Base-by-base conservation (phyloP, 2,888 invertebrate species). In the Rhingia campestris region DNA sequence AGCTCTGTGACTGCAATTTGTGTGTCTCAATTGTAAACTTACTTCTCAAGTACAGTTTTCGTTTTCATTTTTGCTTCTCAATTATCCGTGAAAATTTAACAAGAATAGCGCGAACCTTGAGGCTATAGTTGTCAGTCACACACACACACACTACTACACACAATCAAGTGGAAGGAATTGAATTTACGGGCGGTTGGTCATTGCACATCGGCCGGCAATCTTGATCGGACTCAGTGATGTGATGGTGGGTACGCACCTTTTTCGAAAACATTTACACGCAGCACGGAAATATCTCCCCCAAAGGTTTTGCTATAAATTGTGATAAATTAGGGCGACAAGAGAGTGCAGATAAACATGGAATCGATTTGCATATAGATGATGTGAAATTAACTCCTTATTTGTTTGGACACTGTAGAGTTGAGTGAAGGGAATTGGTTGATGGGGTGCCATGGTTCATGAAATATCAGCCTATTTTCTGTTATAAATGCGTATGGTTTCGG, bases 81-180 rank as follows among this genome's bases (percentile, higher is more conserved):
- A 79, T 79, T 82, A 79, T 69, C 73, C 79, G 82, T 82, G 73
- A 79, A 82, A 82, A 79, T 79, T 73, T 82, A 82, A 82, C 79
- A 82, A 82, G 82, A 82, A 47, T 9, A 64, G 10, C 39, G 22
- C 64, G 54, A 72, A 76, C 59, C 54, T 53, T 47, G 47, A 37
- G 14, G 61, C 22, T 22, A 22, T n/a, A 22, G 2, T 22, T 22
- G 22, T 22, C 22, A 22, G 22, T 22, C 22, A 22, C 22, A 22
- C 22, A 22, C 22, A 22, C 22, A 22, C 22, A 22, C 22, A 22
- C 22, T 22, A 2, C 22, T 22, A 22, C 22, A 54, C 10, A 45
- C 30, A 61, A 70, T 9, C 14, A 53, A 41, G 81, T 53, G 56
- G 58, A 63, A 58, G 67, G 59, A 43, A 22, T 39, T 67, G 51